These are phyloP conservation scores for Isotomurus palustris DNA, from an alignment of 2,888 invertebrate species.

Conservation along the genomic window DNA sequence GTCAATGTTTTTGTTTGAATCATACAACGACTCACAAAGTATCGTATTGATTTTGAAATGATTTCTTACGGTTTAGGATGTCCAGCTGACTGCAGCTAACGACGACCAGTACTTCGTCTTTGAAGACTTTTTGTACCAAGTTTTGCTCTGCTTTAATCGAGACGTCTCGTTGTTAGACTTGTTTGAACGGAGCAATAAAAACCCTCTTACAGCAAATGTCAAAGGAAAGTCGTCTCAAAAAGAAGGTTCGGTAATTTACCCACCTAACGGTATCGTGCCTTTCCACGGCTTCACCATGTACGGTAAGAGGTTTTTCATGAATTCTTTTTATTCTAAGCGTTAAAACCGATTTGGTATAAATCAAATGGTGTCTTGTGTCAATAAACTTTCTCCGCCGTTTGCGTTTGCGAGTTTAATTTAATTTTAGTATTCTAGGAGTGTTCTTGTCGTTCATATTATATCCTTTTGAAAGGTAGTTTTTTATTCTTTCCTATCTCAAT, in stretches of 20 bases:
- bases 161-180: slow-evolving; percentile 74
- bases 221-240: slow-evolving; percentile 56
- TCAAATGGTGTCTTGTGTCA: no score
- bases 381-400: no score
- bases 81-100: slow-evolving; percentile 91
- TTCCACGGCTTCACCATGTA: slow-evolving; percentile 98
- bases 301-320: no score
- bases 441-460: no score
- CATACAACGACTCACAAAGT: background rate
- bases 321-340: no score
- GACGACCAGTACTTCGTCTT: slow-evolving; percentile 98
- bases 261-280: slow-evolving; percentile 91
- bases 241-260: slow-evolving; percentile 72
- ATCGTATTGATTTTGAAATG: background rate
- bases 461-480: no score
- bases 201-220: slow-evolving; percentile 70
- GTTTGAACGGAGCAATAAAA: slow-evolving; percentile 57
- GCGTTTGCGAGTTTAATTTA: no score
- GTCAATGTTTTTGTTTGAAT: background rate
- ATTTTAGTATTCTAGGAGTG: no score
- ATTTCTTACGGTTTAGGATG: slow-evolving; percentile 58
- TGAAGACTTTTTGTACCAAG: slow-evolving; percentile 90
- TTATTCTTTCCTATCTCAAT: no score
- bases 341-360: no score
- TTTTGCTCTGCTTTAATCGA: slow-evolving; percentile 84